These are phyloP conservation scores for Caenorhabditis zanzibari DNA, from an alignment of 2,888 invertebrate species.

Conservation along the genomic window DNA sequence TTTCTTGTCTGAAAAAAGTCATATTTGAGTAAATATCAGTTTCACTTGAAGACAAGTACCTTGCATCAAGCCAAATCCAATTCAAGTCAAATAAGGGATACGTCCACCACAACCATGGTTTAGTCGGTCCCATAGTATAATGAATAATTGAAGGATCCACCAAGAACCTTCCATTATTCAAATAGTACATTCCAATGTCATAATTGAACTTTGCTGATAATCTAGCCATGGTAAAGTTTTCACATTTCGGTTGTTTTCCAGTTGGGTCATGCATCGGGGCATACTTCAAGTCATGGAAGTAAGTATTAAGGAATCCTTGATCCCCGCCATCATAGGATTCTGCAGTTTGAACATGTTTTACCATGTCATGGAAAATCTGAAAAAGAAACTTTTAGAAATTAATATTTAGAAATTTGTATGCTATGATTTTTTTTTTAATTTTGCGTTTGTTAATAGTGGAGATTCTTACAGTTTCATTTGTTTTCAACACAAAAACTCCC, in stretches of 20 bases:
- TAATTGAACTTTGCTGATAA: slow-evolving; percentile 78
- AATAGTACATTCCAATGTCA: slow-evolving; percentile 81
- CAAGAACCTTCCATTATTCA: slow-evolving; percentile 72
- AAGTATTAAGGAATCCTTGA: slow-evolving; percentile 80
- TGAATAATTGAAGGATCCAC: slow-evolving; percentile 78
- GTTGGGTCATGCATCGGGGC: slow-evolving; percentile 75
- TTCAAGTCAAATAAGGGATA: slow-evolving; percentile 79
- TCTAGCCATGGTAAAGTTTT: slow-evolving; percentile 39
- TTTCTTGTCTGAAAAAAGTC: slow-evolving; percentile 37
- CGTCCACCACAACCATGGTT: slow-evolving; percentile 81
- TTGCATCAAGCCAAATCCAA: slow-evolving; percentile 74
- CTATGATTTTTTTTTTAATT: too few species aligned
- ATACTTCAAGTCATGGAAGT: slow-evolving; percentile 75
- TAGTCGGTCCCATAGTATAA: slow-evolving; percentile 78
- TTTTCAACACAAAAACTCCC: slow-evolving; percentile 79
- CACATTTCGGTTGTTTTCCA: slow-evolving; percentile 25
- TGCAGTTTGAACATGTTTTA: slow-evolving; percentile 58
- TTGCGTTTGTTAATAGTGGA: too few species aligned
- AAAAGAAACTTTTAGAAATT: slow-evolving; percentile 2
- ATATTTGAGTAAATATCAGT: not conserved
- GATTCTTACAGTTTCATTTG: slow-evolving; percentile 73
- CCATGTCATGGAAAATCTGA: slow-evolving; percentile 76
- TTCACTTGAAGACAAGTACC: slow-evolving; percentile 55
- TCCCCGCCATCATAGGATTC: slow-evolving; percentile 80
- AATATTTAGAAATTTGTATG: not conserved